Evolutionary conservation across 2,888 invertebrate genomes (phyloP).

Genomic region (Tiphia femorata): DNA sequence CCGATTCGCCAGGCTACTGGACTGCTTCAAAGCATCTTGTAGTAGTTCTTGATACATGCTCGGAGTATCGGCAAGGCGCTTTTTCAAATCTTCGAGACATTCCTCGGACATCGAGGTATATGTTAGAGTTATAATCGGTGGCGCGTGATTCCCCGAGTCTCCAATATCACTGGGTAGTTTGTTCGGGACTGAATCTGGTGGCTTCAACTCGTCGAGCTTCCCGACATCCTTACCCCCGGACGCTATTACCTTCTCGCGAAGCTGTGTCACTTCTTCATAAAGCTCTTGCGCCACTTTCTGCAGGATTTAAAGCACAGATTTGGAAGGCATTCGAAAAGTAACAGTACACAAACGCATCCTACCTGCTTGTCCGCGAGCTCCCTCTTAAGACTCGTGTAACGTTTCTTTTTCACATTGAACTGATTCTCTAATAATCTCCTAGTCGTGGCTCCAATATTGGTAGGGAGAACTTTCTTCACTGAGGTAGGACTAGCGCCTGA

Average conservation of each 20-base stretch:
- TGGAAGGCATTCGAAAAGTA: too few species aligned
- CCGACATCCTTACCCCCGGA: constrained; percentile 58
- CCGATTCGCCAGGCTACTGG: constrained; percentile 27
- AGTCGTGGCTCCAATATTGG: constrained; percentile 1
- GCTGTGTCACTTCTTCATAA: constrained; percentile 51
- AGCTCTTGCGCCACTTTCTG: constrained; percentile 49
- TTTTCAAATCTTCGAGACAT: constrained; percentile 36
- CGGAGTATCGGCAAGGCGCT: constrained; percentile 38
- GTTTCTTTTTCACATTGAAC: constrained; percentile 47
- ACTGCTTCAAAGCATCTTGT: constrained; percentile 37
- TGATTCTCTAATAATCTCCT: constrained; percentile 52
- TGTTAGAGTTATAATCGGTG: not conserved
- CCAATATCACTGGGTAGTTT: not conserved
- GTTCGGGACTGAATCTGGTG: not conserved
- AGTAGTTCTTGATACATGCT: constrained; percentile 36
- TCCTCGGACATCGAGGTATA: constrained; percentile 27
- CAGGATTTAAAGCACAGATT: too few species aligned
- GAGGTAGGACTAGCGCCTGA: too few species aligned
- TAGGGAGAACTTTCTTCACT: constrained; percentile 19
- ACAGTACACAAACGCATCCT: not conserved
- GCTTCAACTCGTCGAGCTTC: constrained; percentile 46
- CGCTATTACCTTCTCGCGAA: constrained; percentile 56
- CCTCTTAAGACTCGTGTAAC: constrained; percentile 41
- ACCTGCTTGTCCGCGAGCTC: constrained; percentile 54
- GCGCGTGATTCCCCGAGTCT: not conserved